Conservation (phyloP, 2,113 vertebrate genomes). For the Anolis sagrei region DNA sequence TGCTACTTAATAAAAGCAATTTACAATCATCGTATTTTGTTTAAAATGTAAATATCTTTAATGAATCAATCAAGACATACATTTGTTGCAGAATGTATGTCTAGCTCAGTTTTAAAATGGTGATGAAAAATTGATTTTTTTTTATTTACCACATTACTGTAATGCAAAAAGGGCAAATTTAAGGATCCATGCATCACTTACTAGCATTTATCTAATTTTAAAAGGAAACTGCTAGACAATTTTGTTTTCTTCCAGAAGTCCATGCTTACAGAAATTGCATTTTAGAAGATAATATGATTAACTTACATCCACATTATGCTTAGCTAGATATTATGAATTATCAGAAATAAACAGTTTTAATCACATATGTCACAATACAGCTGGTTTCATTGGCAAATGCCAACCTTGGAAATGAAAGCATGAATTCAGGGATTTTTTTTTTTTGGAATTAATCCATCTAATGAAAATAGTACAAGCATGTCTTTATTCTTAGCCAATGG, state of each 20-base stretch:
- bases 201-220: background rate
- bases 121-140: background rate
- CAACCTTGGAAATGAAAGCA: background rate
- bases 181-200: background rate
- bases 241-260: background rate
- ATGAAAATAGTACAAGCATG: background rate
- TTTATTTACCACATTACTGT: background rate
- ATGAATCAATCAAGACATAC: conserved; percentile 39
- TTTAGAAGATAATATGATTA: background rate
- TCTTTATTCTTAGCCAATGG: background rate
- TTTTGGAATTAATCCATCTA: background rate
- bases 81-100: background rate
- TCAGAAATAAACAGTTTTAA: background rate
- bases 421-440: background rate
- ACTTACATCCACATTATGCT: background rate
- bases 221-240: background rate
- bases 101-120: background rate
- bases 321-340: background rate
- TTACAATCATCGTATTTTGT: background rate
- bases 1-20: background rate
- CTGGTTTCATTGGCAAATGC: background rate
- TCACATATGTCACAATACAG: background rate
- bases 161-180: background rate
- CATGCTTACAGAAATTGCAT: background rate
- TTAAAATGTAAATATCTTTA: conserved; percentile 52